Evolutionary conservation across 2,113 vertebrate genomes (phyloP).

Genomic region (Poeciliopsis turrubarensis): DNA sequence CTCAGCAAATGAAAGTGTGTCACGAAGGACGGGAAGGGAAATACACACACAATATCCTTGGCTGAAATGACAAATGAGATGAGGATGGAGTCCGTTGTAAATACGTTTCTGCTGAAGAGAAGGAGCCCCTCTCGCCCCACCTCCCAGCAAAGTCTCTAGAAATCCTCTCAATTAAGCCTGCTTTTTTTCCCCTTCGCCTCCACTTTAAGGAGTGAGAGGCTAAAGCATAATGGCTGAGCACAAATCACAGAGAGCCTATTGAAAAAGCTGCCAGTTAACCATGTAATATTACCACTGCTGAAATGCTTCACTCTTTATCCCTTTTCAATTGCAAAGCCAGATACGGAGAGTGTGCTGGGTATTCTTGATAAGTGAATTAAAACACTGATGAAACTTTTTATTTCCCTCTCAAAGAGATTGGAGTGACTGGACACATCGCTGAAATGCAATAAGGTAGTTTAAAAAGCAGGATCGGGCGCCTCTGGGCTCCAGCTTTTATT

Average conservation of each 20-base stretch:
- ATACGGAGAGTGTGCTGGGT: slow-evolving; percentile 50
- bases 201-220: slow-evolving; percentile 49
- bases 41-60: slow-evolving; percentile 60
- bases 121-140: slow-evolving; percentile 19
- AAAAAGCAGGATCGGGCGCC: not conserved
- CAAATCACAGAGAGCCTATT: slow-evolving; percentile 67
- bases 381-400: slow-evolving; percentile 53
- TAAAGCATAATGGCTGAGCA: slow-evolving; percentile 57
- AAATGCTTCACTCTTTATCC: slow-evolving; percentile 59
- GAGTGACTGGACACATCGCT: slow-evolving; percentile 27
- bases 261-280: slow-evolving; percentile 67
- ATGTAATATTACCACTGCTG: slow-evolving; percentile 58
- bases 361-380: slow-evolving; percentile 66
- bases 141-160: slow-evolving; percentile 58
- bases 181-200: slow-evolving; percentile 48
- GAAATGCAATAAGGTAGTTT: slow-evolving; percentile 23
- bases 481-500: slow-evolving; percentile 12
- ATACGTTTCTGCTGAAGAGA: slow-evolving; percentile 63
- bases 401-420: slow-evolving; percentile 23
- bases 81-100: slow-evolving; percentile 51
- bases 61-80: slow-evolving; percentile 68
- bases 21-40: slow-evolving; percentile 40
- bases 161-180: slow-evolving; percentile 68
- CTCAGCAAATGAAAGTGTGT: slow-evolving; percentile 62
- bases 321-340: slow-evolving; percentile 58